These are phyloP conservation scores for Rallus crepitans DNA, from an alignment of 2,797 vertebrate species.

Conservation along the genomic window DNA sequence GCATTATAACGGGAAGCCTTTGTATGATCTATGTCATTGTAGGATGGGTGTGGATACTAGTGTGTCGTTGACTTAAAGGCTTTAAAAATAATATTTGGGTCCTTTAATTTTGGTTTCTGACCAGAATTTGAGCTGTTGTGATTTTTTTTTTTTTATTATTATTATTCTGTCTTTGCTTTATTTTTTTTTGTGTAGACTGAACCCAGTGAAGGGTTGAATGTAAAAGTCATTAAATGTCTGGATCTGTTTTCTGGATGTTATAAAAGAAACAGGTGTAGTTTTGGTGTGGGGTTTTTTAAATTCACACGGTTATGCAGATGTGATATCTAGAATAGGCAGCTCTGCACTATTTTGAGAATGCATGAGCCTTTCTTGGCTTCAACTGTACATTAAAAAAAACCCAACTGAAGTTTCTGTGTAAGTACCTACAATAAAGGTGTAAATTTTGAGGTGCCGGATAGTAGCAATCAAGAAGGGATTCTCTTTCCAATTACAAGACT, in stretches of 20 bases:
- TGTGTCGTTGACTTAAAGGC: not conserved
- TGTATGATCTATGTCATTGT: not conserved
- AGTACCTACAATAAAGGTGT: not conserved
- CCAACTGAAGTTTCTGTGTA: not conserved
- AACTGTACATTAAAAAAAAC: not conserved
- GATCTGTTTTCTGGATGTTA: not conserved
- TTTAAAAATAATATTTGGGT: not conserved
- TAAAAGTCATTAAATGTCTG: not conserved
- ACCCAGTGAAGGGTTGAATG: not conserved
- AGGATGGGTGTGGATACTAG: not conserved
- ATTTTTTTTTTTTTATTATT: not conserved
- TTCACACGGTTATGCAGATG: not conserved
- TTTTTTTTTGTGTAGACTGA: not conserved
- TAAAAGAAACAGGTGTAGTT: not conserved
- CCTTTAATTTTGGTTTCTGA: not conserved
- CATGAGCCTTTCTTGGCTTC: not conserved
- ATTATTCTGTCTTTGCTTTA: not conserved
- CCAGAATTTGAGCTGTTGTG: not conserved
- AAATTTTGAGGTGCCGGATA: not conserved
- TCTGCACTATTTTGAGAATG: not conserved
- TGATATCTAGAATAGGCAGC: not conserved
- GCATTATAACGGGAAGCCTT: not conserved
- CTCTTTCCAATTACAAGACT: not conserved
- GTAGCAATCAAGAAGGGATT: not conserved
- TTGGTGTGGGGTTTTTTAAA: not conserved